A percentile compares a stretch with the other conserved stretches of the same genome.
These are phyloP conservation scores for Picathartes gymnocephalus DNA, from an alignment of 2,113 vertebrate species.

Conservation along the genomic window DNA sequence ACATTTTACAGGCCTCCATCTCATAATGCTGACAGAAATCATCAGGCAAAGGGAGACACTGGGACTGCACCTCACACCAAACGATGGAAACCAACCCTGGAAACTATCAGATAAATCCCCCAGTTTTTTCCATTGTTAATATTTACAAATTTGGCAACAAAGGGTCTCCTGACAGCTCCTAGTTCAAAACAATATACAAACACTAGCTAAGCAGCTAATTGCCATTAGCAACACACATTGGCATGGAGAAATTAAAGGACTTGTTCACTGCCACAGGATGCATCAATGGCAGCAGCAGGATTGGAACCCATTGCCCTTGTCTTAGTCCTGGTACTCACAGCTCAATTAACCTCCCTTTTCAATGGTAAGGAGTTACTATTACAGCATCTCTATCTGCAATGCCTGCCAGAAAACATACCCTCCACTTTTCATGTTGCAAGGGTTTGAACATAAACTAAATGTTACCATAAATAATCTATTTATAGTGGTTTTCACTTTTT, in stretches of 20 bases:
- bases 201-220: background rate
- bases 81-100: background rate
- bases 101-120: background rate
- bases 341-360: background rate
- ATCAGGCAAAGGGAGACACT: background rate
- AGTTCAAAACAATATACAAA: background rate
- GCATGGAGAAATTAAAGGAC: background rate
- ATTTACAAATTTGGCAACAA: background rate
- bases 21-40: background rate
- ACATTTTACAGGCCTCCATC: background rate
- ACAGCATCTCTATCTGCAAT: background rate
- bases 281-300: background rate
- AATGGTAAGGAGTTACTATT: background rate
- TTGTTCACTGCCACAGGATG: background rate
- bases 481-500: background rate
- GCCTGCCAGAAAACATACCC: background rate
- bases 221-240: background rate
- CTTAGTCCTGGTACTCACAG: background rate
- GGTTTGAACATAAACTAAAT: background rate
- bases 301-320: background rate
- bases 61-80: background rate
- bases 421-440: fast-evolving
- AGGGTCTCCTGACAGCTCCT: background rate
- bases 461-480: background rate
- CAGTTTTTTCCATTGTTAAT: background rate